Base-by-base conservation (phyloP, 2,797 vertebrate species). In the Serranus cabrilla region DNA sequence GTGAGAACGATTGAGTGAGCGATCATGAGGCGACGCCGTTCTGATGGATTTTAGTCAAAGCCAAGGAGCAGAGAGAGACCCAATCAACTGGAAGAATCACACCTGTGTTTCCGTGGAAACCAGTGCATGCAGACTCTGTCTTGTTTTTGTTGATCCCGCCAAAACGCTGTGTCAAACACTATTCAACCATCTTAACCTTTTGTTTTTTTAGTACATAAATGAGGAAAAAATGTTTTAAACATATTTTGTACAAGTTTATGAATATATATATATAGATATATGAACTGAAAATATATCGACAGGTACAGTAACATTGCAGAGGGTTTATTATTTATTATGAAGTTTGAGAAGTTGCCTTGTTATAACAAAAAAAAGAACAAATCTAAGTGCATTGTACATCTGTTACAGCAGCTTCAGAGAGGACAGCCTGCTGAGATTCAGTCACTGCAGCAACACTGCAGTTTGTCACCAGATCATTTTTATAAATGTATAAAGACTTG, bases 271-370 rank as follows among this genome's bases (percentile, higher is more conserved):
- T 91, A 92, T 87, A 90, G 88, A 89, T 86, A 82, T 83, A 89
- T 85, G 51, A 93, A 96, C 94, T 95, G 94, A 91, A 94, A 95
- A 86, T 93, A 86, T 93, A 88, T 93, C 85, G 89, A 95, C 91
- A 95, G 95, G 92, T 96, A 94, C 95, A 94, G 83, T 93, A 82
- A 90, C 89, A 91, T 92, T 90, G 92, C 94, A 94, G 92, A 90
- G 89, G 93, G 91, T 91, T 90, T 94, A 94, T 87, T 93, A 87
- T 87, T 94, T 94, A 93, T 94, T 95, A 85, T 89, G 85, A 93
- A 80, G 88, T 92, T 93, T 93, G 87, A 89, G 73, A 92, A 90
- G 93, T 96, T 96, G 96, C 95, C 96, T 97, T 97, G 93, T 94
- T 92, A 89, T 74, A 90, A 92, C 83, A 87, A 90, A 84, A 85